Evolutionary conservation across 1,140 invertebrate genomes (phyloP).

Genomic region (Cydia fagiglandana): DNA sequence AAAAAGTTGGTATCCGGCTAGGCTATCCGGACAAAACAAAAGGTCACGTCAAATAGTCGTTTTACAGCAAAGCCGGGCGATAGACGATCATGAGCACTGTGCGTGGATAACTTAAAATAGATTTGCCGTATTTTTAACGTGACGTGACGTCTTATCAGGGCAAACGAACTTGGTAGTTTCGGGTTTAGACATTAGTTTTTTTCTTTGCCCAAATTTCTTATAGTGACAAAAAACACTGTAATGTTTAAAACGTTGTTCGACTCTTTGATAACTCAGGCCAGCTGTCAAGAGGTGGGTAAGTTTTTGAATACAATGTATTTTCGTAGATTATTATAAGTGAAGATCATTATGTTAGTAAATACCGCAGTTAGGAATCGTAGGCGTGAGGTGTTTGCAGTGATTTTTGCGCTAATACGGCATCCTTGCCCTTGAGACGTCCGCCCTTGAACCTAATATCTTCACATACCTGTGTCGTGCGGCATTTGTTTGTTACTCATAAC

Average conservation of each 20-base stretch:
- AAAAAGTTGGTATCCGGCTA: slow-evolving; percentile 36
- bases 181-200: slow-evolving; percentile 59
- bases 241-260: slow-evolving; percentile 76
- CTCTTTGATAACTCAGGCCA: slow-evolving; percentile 75
- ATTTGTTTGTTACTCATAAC: slow-evolving; percentile 1
- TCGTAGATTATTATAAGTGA: slow-evolving; percentile 35
- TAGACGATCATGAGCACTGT: slow-evolving; percentile 67
- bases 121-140: slow-evolving; percentile 72
- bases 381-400: neutral
- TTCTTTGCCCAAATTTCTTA: slow-evolving; percentile 53
- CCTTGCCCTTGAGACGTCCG: slow-evolving; percentile 62
- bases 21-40: slow-evolving; percentile 34
- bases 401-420: slow-evolving; percentile 18
- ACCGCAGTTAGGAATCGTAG: neutral
- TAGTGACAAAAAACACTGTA: slow-evolving; percentile 73
- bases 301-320: slow-evolving; percentile 64
- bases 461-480: slow-evolving; percentile 33
- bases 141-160: slow-evolving; percentile 70
- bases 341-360: slow-evolving; percentile 24
- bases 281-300: slow-evolving; percentile 83
- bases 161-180: slow-evolving; percentile 60
- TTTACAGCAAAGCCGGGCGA: slow-evolving; percentile 49
- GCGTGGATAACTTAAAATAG: slow-evolving; percentile 75
- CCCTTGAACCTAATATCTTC: slow-evolving; percentile 62
- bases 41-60: slow-evolving; percentile 37